Conservation (phyloP, 2,113 vertebrate genomes). For the Mirounga angustirostris region DNA sequence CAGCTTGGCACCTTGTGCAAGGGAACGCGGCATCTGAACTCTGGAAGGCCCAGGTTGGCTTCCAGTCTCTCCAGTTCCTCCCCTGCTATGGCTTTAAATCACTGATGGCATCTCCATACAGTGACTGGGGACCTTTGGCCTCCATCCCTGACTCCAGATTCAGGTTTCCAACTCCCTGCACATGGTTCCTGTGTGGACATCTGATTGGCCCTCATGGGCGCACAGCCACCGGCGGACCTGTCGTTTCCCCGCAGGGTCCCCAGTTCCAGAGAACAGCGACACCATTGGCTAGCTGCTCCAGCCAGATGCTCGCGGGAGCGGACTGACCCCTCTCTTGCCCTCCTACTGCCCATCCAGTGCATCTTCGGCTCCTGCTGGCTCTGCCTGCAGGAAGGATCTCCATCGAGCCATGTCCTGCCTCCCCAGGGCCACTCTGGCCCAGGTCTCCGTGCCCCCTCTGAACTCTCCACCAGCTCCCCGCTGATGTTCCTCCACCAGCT, state of each 20-base stretch:
- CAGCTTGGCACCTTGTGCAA: accelerated
- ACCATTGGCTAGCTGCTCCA: accelerated
- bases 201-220: background rate
- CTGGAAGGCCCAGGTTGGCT: background rate
- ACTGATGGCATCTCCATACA: too few species aligned
- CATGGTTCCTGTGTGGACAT: accelerated
- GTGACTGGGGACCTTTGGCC: background rate
- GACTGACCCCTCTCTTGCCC: background rate
- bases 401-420: too few species aligned
- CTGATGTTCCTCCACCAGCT: background rate
- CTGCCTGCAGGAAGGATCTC: background rate
- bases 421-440: too few species aligned
- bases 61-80: accelerated
- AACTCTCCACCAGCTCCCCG: background rate
- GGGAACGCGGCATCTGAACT: background rate
- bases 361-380: background rate
- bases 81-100: background rate
- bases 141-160: background rate
- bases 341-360: accelerated
- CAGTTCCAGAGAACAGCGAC: background rate
- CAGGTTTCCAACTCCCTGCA: background rate
- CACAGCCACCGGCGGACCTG: accelerated
- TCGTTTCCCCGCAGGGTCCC: background rate
- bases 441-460: background rate
- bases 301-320: accelerated